A percentile compares a stretch with the other conserved stretches of the same genome.
These are phyloP conservation scores for Phenacoccus solenopsis DNA, from an alignment of 1,140 invertebrate genomes.

Conservation along the genomic window DNA sequence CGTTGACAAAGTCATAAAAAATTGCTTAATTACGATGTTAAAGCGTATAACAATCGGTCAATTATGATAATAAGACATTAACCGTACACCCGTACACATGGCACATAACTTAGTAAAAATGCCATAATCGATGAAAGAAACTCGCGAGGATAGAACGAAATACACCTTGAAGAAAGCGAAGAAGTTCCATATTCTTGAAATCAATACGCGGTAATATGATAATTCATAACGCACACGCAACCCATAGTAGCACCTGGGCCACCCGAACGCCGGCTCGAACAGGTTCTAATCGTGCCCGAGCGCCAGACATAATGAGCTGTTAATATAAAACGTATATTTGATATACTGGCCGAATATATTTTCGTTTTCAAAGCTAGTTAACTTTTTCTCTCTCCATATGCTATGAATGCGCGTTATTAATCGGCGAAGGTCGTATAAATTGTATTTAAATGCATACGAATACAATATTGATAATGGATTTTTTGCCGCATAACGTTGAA, in stretches of 20 bases:
- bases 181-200: slow-evolving; percentile 2
- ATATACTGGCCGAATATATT: not conserved
- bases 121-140: too few species aligned
- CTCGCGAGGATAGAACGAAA: too few species aligned
- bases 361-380: not conserved
- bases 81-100: too few species aligned
- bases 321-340: not conserved
- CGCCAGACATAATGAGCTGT: not conserved
- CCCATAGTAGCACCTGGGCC: not conserved
- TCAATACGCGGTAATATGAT: not conserved
- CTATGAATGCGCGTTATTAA: not conserved
- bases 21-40: too few species aligned
- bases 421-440: not conserved
- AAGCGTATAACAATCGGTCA: too few species aligned
- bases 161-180: not conserved
- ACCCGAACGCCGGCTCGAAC: not conserved
- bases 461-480: not conserved
- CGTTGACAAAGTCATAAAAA: too few species aligned
- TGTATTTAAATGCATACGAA: not conserved
- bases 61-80: too few species aligned
- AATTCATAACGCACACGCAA: slow-evolving; percentile 1
- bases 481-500: too few species aligned
- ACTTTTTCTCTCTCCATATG: not conserved
- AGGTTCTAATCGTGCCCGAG: not conserved
- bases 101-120: too few species aligned